These are phyloP conservation scores for Paracentrotus lividus DNA, from an alignment of 53 echinoderm and acorn worm species.

Conservation along the genomic window DNA sequence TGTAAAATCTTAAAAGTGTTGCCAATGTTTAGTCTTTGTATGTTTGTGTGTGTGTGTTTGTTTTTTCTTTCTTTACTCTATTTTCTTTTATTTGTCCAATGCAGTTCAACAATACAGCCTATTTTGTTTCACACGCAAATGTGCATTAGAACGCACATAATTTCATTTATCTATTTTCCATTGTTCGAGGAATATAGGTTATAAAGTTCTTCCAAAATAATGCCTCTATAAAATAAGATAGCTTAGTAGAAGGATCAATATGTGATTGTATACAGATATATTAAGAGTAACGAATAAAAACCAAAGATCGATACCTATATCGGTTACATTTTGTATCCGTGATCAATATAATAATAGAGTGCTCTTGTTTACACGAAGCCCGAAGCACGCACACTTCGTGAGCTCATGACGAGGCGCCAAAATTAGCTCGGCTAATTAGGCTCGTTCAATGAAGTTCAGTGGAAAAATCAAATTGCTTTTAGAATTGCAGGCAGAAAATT, in stretches of 20 bases:
- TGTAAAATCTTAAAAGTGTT: too few species aligned
- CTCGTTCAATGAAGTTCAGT: slow-evolving; percentile 41
- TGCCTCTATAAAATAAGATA: not conserved
- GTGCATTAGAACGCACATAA: too few species aligned
- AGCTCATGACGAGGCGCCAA: slow-evolving; percentile 17
- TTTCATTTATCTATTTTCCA: too few species aligned
- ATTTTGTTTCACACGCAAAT: too few species aligned
- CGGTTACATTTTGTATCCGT: slow-evolving; percentile 12
- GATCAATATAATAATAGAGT: slow-evolving; percentile 26
- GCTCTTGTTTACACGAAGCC: slow-evolving; percentile 18
- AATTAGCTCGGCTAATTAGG: slow-evolving; percentile 58
- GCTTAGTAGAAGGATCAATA: not conserved
- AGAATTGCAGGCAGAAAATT: slow-evolving; percentile 30
- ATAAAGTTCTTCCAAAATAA: too few species aligned
- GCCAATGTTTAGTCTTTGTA: too few species aligned
- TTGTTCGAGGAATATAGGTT: too few species aligned
- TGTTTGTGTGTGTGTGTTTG: too few species aligned
- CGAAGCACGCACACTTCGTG: slow-evolving; percentile 33
- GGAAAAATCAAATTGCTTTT: slow-evolving; percentile 57
- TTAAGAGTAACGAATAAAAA: not conserved
- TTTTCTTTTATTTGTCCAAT: too few species aligned
- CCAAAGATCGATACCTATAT: slow-evolving; percentile 12
- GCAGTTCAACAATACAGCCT: too few species aligned
- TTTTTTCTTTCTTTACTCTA: too few species aligned
- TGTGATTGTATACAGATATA: not conserved